Evolutionary conservation across 1,140 invertebrate genomes (phyloP), one percentile per base, ranked within the genome.

Genomic region (Acromyrmex echinatior): DNA sequence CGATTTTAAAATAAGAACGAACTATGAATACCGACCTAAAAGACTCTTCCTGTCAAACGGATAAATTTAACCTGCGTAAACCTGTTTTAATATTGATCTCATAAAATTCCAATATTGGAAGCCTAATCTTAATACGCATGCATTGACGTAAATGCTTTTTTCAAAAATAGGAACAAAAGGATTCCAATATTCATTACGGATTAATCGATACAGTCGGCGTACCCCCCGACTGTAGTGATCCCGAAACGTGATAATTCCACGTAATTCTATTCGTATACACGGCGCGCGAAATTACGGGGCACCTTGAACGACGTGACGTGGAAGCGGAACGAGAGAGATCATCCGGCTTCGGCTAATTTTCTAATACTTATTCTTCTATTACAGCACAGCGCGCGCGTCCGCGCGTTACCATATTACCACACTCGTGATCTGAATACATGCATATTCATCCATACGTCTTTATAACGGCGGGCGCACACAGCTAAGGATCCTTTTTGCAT

Each of bases 351-450:
- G 56, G 56, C 80, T 84, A 84, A 84, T 84, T 79, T 79, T 77
- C 84, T 86, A 86, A 86, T 86, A 78, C 84, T 86, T 86, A 79
- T 86, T 86, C 84, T 86, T 86, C 84, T 79, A 86, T 80, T 86
- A 86, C 76, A 51, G 68, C 25, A 45, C 70, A 21, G 31, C 7
- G 53, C 65, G 66, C 68, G 35, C 70, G 56, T 53, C 39, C 76
- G 74, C 82, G 70, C 80, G 80, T 84, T 84, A 84, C 70, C 80
- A 74, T 84, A 84, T 76, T 84, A 84, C 68, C 56, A 74, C 80
- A 62, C 70, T 84, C 80, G 80, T 84, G 80, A 84, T 74, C 80
- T 76, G 80, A 84, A 84, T 84, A 84, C 70, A 84, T 84, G 80
- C 80, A 84, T 84, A 84, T 84, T 84, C 80, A 84, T 84, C 80